These are phyloP conservation scores for Eurystomus gularis DNA, from an alignment of 2,113 vertebrate species.

Conservation along the genomic window DNA sequence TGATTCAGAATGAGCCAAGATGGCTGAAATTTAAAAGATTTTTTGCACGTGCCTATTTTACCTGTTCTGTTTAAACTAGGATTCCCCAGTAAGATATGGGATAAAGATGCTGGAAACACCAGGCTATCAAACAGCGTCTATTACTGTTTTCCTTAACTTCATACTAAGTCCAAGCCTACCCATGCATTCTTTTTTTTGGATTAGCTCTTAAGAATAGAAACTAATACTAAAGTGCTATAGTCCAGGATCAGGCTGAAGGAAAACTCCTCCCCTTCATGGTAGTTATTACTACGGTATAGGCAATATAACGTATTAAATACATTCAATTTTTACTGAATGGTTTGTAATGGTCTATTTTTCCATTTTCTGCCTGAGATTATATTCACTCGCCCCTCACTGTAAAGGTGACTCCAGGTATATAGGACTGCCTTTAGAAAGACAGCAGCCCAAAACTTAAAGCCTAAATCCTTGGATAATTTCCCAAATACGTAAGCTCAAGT, in stretches of 20 bases:
- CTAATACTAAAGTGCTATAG: neutral
- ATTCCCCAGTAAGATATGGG: neutral
- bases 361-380: neutral
- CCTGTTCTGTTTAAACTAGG: neutral
- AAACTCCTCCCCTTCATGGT: neutral
- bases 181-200: neutral
- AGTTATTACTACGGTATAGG: neutral
- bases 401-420: neutral
- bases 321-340: neutral
- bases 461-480: neutral
- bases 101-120: neutral
- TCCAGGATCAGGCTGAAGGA: neutral
- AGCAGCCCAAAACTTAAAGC: neutral
- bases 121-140: neutral
- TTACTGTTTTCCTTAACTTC: neutral
- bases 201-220: neutral
- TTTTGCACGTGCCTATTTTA: neutral
- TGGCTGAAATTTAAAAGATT: neutral
- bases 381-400: neutral
- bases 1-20: neutral
- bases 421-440: neutral
- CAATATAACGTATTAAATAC: neutral
- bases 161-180: neutral
- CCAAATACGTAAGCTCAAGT: neutral
- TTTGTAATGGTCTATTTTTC: neutral